Evolutionary conservation across 2,888 invertebrate genomes (phyloP).

Genomic region (Mechanitis mazaeus): DNA sequence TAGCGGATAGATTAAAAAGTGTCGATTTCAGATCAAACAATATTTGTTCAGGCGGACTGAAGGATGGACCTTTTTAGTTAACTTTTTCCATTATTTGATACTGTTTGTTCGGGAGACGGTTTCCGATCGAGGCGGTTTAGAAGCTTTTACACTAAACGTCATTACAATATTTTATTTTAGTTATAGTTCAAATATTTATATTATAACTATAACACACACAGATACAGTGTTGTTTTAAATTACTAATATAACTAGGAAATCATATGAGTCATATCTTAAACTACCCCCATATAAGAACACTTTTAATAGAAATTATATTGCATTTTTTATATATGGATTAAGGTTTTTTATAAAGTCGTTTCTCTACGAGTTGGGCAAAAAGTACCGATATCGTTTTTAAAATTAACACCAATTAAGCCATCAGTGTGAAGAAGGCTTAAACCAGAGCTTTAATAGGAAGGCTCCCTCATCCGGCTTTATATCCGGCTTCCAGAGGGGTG

Average conservation of each 20-base stretch:
- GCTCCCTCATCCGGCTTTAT: slow-evolving; percentile 11
- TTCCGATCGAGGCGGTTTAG: slow-evolving; percentile 10
- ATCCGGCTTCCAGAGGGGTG: slow-evolving; percentile 5
- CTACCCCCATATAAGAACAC: too few relatives aligned
- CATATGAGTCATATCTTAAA: too few relatives aligned
- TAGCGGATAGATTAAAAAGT: slow-evolving; percentile 16
- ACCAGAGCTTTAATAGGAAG: slow-evolving; percentile 7
- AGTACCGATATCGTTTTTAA: not conserved
- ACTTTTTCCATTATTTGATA: slow-evolving; percentile 16
- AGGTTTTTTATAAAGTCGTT: too few relatives aligned
- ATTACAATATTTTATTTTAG: not conserved
- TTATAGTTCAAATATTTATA: too few relatives aligned
- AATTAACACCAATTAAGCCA: slow-evolving; percentile 1
- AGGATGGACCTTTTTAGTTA: slow-evolving; percentile 16
- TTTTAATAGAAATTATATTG: too few relatives aligned
- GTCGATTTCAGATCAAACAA: slow-evolving; percentile 19
- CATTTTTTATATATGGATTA: too few relatives aligned
- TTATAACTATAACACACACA: too few relatives aligned
- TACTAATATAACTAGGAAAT: too few relatives aligned
- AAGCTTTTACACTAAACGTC: not conserved
- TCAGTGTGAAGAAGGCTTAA: slow-evolving; percentile 8
- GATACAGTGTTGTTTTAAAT: too few relatives aligned
- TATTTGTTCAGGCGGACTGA: slow-evolving; percentile 17
- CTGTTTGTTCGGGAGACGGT: slow-evolving; percentile 20
- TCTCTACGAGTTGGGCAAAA: too few relatives aligned